Evolutionary conservation across 2,113 vertebrate species (phyloP).

Genomic region (Bujurquina vittata): DNA sequence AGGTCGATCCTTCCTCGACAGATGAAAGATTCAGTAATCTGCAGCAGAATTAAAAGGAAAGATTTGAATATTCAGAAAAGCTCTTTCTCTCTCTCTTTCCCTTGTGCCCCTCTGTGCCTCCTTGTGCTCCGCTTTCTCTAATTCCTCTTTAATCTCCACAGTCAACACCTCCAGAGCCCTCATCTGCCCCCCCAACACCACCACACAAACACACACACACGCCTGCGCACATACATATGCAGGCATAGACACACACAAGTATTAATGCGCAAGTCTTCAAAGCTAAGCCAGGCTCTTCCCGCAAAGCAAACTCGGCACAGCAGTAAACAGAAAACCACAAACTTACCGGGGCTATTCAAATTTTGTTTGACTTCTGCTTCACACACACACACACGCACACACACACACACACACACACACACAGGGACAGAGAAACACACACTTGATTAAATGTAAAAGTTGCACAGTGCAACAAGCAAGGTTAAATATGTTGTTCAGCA

Average conservation of each 20-base stretch:
- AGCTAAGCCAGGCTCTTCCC: conserved; percentile 26
- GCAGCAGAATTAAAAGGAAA: conserved; percentile 58
- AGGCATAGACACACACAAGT: conserved; percentile 5
- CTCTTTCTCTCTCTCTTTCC: conserved; percentile 10
- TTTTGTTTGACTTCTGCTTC: background rate
- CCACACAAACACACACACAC: background rate
- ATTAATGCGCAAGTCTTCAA: conserved; percentile 36
- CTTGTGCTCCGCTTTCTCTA: conserved; percentile 50
- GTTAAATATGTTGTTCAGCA: conserved; percentile 1
- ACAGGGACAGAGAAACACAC: background rate
- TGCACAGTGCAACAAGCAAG: background rate
- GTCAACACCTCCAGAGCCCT: conserved; percentile 72
- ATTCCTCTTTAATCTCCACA: conserved; percentile 72
- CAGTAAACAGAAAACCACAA: conserved; percentile 17
- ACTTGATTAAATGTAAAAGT: background rate
- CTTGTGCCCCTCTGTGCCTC: conserved; percentile 15
- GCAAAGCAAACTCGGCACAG: background rate
- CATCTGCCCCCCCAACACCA: conserved; percentile 46
- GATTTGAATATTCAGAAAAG: conserved; percentile 68
- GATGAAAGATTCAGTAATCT: conserved; percentile 71
- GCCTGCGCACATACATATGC: background rate
- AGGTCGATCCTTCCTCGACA: conserved; percentile 46
- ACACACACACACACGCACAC: background rate
- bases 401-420: background rate
- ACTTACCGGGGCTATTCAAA: conserved; percentile 5